These are phyloP conservation scores for Choristoneura rosaceana DNA, from an alignment of 2,888 invertebrate species.

Conservation along the genomic window DNA sequence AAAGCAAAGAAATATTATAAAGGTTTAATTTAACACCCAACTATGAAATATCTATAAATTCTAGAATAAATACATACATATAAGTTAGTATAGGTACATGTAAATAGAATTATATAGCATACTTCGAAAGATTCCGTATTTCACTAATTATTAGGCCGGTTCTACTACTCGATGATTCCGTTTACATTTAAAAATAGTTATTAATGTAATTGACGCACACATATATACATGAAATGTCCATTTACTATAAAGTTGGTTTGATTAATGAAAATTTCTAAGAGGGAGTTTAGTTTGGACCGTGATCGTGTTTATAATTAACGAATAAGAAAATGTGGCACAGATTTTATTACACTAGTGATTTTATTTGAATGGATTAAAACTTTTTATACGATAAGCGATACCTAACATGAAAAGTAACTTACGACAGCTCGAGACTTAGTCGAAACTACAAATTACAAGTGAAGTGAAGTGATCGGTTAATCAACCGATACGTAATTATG, in stretches of 20 bases:
- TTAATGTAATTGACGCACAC: constrained; percentile 34
- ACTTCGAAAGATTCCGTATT: constrained; percentile 56
- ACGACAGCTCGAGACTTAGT: neutral
- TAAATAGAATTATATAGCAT: constrained; percentile 42
- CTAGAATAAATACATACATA: constrained; percentile 18
- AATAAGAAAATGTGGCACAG: constrained; percentile 9
- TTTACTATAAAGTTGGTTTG: neutral
- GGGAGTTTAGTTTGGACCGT: neutral
- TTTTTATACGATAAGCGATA: neutral
- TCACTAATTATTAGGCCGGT: constrained; percentile 82
- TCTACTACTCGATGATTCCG: constrained; percentile 80
- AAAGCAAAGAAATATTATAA: neutral
- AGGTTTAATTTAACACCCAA: constrained; percentile 6
- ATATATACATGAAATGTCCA: constrained; percentile 24
- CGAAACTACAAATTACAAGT: too few species aligned
- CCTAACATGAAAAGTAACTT: neutral
- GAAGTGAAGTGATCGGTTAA: too few species aligned
- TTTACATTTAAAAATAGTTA: constrained; percentile 38
- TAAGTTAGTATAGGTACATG: constrained; percentile 33
- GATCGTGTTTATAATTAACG: neutral
- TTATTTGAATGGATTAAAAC: neutral
- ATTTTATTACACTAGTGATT: neutral
- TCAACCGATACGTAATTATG: too few species aligned
- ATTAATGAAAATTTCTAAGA: neutral
- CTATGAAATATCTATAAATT: constrained; percentile 1